Evolutionary conservation across 2,113 vertebrate genomes (phyloP).

Genomic region (Dromiciops gliroides): DNA sequence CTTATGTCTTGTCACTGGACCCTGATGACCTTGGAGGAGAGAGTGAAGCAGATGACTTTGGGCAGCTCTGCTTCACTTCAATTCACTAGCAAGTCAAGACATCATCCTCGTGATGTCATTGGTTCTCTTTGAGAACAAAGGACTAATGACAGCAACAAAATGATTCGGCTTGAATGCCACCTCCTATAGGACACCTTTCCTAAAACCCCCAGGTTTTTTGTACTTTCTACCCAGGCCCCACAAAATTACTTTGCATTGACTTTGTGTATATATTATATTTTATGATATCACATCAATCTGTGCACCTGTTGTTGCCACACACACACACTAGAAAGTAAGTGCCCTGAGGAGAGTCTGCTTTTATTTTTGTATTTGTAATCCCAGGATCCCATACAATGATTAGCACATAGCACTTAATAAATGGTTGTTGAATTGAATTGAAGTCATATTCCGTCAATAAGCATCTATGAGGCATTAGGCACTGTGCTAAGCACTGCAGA

Average conservation of each 20-base stretch:
- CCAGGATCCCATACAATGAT: accelerated
- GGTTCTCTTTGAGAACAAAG: too few relatives aligned
- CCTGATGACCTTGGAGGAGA: too few relatives aligned
- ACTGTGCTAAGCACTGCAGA: neutral
- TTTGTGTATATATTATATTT: neutral
- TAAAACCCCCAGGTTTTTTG: neutral
- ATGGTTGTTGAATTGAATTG: neutral
- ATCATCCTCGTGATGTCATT: too few relatives aligned
- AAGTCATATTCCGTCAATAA: neutral
- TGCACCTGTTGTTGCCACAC: neutral
- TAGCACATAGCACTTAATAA: neutral
- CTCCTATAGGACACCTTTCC: neutral
- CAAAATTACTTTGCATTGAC: neutral
- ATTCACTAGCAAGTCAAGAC: too few relatives aligned
- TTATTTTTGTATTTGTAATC: neutral
- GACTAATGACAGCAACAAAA: too few relatives aligned
- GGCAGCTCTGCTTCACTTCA: too few relatives aligned
- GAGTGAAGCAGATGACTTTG: too few relatives aligned
- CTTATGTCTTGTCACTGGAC: too few relatives aligned
- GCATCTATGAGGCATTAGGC: neutral
- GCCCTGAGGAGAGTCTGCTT: neutral
- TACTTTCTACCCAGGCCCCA: neutral
- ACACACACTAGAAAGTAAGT: neutral
- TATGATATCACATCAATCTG: too few relatives aligned
- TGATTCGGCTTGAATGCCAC: neutral